Evolutionary conservation across 2,113 vertebrate species (phyloP), one percentile per base, ranked within the genome.

Genomic region (Paralichthys olivaceus): DNA sequence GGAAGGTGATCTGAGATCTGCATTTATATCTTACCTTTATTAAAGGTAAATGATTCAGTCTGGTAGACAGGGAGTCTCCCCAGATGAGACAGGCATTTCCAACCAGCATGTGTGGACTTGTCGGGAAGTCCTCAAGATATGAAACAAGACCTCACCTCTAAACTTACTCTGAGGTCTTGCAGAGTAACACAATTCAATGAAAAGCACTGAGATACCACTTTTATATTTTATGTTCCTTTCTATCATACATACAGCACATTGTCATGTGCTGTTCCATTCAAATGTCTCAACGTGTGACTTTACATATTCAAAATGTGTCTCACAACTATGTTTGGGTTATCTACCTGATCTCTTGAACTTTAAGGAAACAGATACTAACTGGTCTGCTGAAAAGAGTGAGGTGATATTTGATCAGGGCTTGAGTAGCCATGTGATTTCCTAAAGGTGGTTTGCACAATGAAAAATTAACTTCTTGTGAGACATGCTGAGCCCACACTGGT

Each of bases 101-200:
- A 34, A 28, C 40, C 53, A 63, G 45, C 90, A 11, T 75, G 89
- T 87, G 26, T 45, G 62, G 78, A 73, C 88, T 69, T 78, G 88
- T n/a, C 0, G 7, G 53, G 26, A 20, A 20, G 25, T 26, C 63
- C 56, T 60, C 51, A 62, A 45, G 5, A 22, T 56, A 13, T 3
- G 7, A 77, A 69, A 65, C 25, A 43, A 22, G 1, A 53, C 15
- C 71, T 22, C 19, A 56, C 32, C 40, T 28, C 51, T 58, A 32
- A n/a, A 25, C 3, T n/a, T 5, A 1, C 23, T 45, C 32, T 11
- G 25, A 45, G 1, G 1, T 20, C 34, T n/a, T 32, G 34, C 6
- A 54, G 20, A 4, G 19, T 25, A 2, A 15, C 32, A 34, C 32
- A 9, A 9, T 34, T 34, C 32, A 34, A 34, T 9, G 32, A 34